Evolutionary conservation across 37 sponge, comb jelly and placozoan species (phyloP).

Genomic region (Spongilla lacustris): DNA sequence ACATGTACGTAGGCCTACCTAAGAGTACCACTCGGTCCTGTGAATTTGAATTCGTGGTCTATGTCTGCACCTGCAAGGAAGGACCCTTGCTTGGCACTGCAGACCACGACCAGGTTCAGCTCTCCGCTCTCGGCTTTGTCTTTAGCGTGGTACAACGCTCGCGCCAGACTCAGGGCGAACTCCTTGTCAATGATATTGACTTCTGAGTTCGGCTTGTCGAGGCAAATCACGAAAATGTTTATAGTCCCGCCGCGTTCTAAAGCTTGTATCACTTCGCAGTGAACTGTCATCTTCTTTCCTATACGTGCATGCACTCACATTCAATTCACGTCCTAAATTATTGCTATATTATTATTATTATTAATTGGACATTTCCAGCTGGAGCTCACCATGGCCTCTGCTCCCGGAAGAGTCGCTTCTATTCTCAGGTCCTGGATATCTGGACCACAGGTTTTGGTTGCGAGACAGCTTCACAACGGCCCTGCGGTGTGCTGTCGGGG

Average conservation of each 20-base stretch:
- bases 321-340: too few species aligned
- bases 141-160: conserved; percentile 9
- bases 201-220: neutral
- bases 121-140: conserved; percentile 13
- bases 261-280: conserved; percentile 33
- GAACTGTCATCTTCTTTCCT: neutral
- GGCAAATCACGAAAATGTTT: conserved; percentile 34
- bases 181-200: conserved; percentile 55
- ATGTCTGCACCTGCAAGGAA: conserved; percentile 71
- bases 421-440: too few species aligned
- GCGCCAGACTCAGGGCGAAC: conserved; percentile 35
- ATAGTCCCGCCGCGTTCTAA: conserved; percentile 8
- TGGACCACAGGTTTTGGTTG: neutral
- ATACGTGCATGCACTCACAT: too few species aligned
- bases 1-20: neutral
- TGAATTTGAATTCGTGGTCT: conserved; percentile 21
- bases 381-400: too few species aligned
- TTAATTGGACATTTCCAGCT: too few species aligned
- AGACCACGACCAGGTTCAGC: conserved; percentile 46
- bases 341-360: too few species aligned
- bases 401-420: too few species aligned
- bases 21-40: neutral
- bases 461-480: neutral
- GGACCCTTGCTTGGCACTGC: conserved; percentile 44
- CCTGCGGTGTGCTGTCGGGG: neutral